A percentile compares a stretch with the other conserved stretches of the same genome.
These are phyloP conservation scores for Elephantulus edwardii DNA, from an alignment of 2,113 vertebrate genomes.

Conservation along the genomic window DNA sequence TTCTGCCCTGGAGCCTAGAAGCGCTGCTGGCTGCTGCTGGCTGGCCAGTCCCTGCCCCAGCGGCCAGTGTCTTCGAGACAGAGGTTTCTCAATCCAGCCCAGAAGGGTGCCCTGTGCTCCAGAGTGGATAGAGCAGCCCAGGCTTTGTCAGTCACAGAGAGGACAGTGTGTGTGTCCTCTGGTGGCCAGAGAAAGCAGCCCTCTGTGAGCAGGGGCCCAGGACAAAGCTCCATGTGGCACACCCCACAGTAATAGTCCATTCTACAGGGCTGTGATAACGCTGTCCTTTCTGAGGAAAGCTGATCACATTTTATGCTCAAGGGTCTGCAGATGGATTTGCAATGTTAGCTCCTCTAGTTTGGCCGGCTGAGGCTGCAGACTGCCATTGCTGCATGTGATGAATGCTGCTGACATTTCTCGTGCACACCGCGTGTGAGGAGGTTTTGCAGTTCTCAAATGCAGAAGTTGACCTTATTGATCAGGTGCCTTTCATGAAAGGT, in stretches of 20 bases:
- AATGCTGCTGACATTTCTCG: constrained; percentile 82
- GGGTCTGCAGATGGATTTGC: not conserved
- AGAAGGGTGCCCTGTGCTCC: not conserved
- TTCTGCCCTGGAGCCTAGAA: not conserved
- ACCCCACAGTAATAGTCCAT: constrained; percentile 18
- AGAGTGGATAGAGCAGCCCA: constrained; percentile 24
- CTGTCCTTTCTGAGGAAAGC: constrained; percentile 51
- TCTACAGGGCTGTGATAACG: not conserved
- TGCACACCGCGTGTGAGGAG: constrained; percentile 66
- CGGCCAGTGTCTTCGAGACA: not conserved
- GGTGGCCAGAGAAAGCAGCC: constrained; percentile 54
- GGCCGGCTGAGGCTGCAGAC: constrained; percentile 75
- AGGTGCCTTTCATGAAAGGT: constrained; percentile 78
- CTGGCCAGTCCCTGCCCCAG: not conserved
- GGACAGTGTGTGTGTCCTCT: constrained; percentile 33
- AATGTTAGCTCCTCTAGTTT: constrained; percentile 57
- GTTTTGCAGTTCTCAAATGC: constrained; percentile 78
- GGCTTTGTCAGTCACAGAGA: constrained; percentile 43
- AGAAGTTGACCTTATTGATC: constrained; percentile 80
- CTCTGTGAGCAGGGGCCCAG: not conserved
- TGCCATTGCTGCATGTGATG: constrained; percentile 71
- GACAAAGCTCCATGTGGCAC: constrained; percentile 24
- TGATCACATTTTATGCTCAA: not conserved
- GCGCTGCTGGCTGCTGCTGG: not conserved
- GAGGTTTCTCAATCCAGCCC: constrained; percentile 57